A percentile compares a stretch with the other conserved stretches of the same genome.
Conservation (phyloP, 2,888 invertebrate species). For the Palloptera scutellata region DNA sequence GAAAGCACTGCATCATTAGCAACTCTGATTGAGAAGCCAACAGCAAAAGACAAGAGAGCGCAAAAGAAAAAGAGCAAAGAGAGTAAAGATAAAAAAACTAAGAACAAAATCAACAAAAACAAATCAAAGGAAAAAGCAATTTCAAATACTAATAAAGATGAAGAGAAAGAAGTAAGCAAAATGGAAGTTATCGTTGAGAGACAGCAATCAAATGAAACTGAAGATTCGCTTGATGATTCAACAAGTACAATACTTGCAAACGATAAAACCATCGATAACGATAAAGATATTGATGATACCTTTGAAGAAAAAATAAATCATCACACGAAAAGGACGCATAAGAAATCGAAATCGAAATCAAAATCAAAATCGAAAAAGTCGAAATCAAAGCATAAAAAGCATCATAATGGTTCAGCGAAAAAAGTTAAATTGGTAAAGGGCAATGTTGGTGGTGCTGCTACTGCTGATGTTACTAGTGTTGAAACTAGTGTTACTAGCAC, state of each 20-base stretch:
- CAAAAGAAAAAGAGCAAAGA: constrained; percentile 45
- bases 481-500: constrained; percentile 39
- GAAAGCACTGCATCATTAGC: constrained; percentile 33
- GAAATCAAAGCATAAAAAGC: constrained; percentile 4
- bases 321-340: background rate
- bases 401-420: background rate
- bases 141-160: constrained; percentile 36
- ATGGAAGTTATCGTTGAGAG: background rate
- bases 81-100: constrained; percentile 34
- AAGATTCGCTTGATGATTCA: constrained; percentile 8
- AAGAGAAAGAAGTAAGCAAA: background rate
- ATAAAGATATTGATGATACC: constrained; percentile 1
- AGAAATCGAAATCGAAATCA: constrained; percentile 22
- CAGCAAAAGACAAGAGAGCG: constrained; percentile 40
- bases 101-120: constrained; percentile 29
- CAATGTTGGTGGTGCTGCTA: background rate
- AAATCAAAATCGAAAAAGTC: constrained; percentile 21
- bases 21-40: constrained; percentile 2
- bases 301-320: too few species aligned
- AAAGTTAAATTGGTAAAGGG: too few species aligned
- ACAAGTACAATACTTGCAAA: constrained; percentile 32
- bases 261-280: background rate
- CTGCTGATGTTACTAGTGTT: constrained; percentile 24
- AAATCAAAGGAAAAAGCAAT: constrained; percentile 30
- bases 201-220: background rate